Evolutionary conservation across 2,113 vertebrate species (phyloP).

Genomic region (Jacana jacana): DNA sequence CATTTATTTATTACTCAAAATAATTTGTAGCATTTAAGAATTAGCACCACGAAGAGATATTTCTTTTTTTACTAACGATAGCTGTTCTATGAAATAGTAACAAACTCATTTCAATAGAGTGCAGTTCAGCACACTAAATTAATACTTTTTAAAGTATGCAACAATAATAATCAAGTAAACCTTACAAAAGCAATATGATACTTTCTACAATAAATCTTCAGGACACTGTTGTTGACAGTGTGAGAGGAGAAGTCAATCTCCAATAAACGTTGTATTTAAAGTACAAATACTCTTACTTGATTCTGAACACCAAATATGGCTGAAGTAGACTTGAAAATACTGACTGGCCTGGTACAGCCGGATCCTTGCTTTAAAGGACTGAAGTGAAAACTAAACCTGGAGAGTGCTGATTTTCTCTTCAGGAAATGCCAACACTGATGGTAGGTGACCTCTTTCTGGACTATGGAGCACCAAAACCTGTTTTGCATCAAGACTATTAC

Average conservation of each 20-base stretch:
- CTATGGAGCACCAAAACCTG: not conserved
- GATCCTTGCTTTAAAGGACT: not conserved
- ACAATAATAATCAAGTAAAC: not conserved
- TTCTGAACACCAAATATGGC: not conserved
- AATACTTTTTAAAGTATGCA: not conserved
- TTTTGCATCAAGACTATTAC: not conserved
- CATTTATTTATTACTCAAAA: not conserved
- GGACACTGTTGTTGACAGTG: not conserved
- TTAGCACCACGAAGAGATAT: not conserved
- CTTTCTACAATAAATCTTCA: not conserved
- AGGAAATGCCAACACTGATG: not conserved
- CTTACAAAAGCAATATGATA: not conserved
- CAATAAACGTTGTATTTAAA: not conserved
- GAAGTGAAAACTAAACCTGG: not conserved
- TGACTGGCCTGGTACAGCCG: not conserved
- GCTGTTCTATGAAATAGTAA: not conserved
- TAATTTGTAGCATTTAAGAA: constrained; percentile 11
- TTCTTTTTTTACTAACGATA: not conserved
- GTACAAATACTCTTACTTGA: not conserved
- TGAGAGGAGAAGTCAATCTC: not conserved
- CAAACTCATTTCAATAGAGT: not conserved
- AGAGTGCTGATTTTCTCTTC: not conserved
- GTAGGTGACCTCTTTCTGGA: not conserved
- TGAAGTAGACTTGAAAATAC: not conserved
- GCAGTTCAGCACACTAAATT: not conserved